A percentile compares a stretch with the other conserved stretches of the same genome.
Evolutionary conservation across 2,888 invertebrate species (phyloP).

Genomic region (Antheraea yamamai): DNA sequence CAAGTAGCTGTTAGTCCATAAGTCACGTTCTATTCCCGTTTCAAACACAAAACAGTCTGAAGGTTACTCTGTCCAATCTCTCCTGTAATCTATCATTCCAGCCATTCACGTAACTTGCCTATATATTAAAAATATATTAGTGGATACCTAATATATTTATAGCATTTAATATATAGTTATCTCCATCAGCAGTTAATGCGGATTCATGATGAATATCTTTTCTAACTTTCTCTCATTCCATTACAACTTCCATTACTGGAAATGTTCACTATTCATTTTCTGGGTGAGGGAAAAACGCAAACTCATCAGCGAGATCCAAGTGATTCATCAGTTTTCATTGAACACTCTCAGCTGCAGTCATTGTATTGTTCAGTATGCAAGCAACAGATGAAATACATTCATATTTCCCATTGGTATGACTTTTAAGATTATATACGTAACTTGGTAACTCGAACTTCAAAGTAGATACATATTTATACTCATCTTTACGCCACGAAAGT

Average conservation of each 20-base stretch:
- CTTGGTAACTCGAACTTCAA: background rate
- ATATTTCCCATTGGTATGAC: background rate
- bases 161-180: background rate
- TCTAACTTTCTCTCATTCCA: background rate
- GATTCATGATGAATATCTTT: background rate
- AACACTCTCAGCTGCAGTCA: background rate
- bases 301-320: background rate
- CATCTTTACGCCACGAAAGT: background rate
- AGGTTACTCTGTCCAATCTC: slow-evolving; percentile 6
- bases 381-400: background rate
- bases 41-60: slow-evolving; percentile 17
- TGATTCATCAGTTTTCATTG: background rate
- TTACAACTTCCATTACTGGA: background rate
- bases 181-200: background rate
- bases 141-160: background rate
- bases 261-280: background rate
- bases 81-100: background rate
- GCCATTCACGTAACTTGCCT: background rate
- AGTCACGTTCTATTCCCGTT: slow-evolving; percentile 21
- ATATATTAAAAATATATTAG: background rate
- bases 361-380: background rate
- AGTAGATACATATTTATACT: background rate
- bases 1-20: slow-evolving; percentile 10
- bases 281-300: background rate
- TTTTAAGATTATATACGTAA: background rate